Evolutionary conservation across 2,888 invertebrate species (phyloP).

Genomic region (Sarcophaga variegata): DNA sequence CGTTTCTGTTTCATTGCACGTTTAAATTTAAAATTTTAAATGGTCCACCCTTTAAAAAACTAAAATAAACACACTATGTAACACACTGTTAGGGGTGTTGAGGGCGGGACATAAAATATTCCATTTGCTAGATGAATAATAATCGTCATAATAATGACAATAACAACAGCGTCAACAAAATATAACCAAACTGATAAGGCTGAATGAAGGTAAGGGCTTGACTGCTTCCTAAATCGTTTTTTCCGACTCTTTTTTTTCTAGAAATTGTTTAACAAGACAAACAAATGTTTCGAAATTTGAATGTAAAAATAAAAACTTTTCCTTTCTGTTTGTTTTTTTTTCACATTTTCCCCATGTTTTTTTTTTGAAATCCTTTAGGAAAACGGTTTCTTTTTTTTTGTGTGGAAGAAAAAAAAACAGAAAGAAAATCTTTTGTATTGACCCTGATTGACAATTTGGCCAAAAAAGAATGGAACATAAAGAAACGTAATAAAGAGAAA

Average conservation of each 20-base stretch:
- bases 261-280: background rate
- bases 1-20: too few relatives aligned
- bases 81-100: background rate
- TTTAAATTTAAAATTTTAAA: too few relatives aligned
- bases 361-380: slow-evolving; percentile 37
- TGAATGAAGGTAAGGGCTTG: too few relatives aligned
- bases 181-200: slow-evolving; percentile 40
- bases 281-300: slow-evolving; percentile 36
- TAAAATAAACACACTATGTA: too few relatives aligned
- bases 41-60: too few relatives aligned
- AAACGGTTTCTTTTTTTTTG: background rate
- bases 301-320: background rate
- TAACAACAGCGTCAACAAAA: slow-evolving; percentile 24
- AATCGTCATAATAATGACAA: slow-evolving; percentile 49
- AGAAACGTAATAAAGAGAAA: slow-evolving; percentile 19
- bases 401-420: background rate
- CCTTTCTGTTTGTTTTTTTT: too few relatives aligned
- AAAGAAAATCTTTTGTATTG: slow-evolving; percentile 51
- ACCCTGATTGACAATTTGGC: slow-evolving; percentile 66
- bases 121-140: slow-evolving; percentile 36
- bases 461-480: slow-evolving; percentile 41
- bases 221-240: too few relatives aligned
- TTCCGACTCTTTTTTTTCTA: too few relatives aligned
- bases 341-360: background rate
- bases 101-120: slow-evolving; percentile 31